Base-by-base conservation (phyloP, 1,140 invertebrate genomes). In the Copidosoma floridanum region DNA sequence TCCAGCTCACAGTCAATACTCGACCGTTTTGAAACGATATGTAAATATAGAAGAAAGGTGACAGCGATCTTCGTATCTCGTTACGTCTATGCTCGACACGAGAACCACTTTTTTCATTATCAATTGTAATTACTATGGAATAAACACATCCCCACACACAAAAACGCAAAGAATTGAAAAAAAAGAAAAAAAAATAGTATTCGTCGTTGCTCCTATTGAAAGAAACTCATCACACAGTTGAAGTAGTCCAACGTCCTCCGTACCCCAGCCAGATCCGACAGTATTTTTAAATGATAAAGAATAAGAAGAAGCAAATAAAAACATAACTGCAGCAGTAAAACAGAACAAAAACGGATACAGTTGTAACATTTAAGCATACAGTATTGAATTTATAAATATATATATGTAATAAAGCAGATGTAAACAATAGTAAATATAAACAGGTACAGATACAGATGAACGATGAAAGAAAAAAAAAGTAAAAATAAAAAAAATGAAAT, bases 1-100 rank as follows among this genome's bases (percentile, higher is more conserved):
- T 74, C 59, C 59, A 68, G 58, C 66, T 71, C 65, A 66, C 58
- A 66, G 55, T 61, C 59, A 58, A 57, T 57, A 56, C n/a, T 46
- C 48, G 51, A 56, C 54, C 46, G 52, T 65, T 63, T 55, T 38
- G 37, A 57, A 63, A 62, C 46, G 56, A 63, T n/a, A n/a, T 65
- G 56, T 60, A 59, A 56, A 63, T 44, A 54, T n/a, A n/a, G n/a
- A n/a, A n/a, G 50, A 21, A 59, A 62, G 40, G 52, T 63, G 46
- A 59, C 54, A 58, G 58, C 56, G 61, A 65, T 57, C 44, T 58
- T 62, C 46, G 60, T 57, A 52, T 60, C 57, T 61, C 58, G 59
- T 58, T 61, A 65, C 44, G 58, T 61, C 44, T 55, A 46, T 52
- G 35, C 41, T 55, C 32, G 51, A 47, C 27, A 53, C 41, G 50